Base-by-base conservation (phyloP, 2,113 vertebrate genomes). In the Prietella phreatophila region DNA sequence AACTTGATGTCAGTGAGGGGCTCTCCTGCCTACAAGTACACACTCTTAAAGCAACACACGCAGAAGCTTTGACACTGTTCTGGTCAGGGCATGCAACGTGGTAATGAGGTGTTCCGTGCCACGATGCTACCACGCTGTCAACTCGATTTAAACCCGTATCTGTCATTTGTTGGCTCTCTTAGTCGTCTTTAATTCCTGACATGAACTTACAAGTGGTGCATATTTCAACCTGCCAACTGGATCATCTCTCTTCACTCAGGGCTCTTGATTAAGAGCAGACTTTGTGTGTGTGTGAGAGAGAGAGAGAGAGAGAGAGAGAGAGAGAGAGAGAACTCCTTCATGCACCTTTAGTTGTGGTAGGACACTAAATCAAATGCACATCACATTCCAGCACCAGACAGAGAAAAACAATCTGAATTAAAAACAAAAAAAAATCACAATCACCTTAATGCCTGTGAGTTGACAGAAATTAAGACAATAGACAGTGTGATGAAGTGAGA, bases 31-130 rank as follows among this genome's bases (percentile, higher is more conserved):
- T 95, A 93, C 42, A 47, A 5, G n/a, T 47, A 47, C 65, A 87
- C 92, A 93, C 91, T 95, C 94, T 95, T 95, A 95, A 95, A 95
- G 95, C 89, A 89, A 95, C 95, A 95, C 89, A 13, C 83, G 88
- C 89, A 25, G 50, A 25, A 60, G 22, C 25, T 56, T 81, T 47
- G 47, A 65, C 33, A 65, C 71, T 65, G 80, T n/a, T 86, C 87
- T 86, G 33, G 42, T 88, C 79, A 88, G 78, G 47, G 39, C 85
- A 81, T 86, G 60, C 58, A 73, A 78, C 71, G 30, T 78, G 22
- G 33, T 61, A 76, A 82, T 2, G 80, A 82, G 19, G 56, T 25
- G 33, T 82, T 82, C 79, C 19, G 80, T 82, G 80, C 69, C 53
- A 39, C 8, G 25, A 63, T 79, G 71, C 27, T 86, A 61, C 71